Evolutionary conservation across 2,797 vertebrate genomes (phyloP).

Genomic region (Phrynocephalus guinanensis): DNA sequence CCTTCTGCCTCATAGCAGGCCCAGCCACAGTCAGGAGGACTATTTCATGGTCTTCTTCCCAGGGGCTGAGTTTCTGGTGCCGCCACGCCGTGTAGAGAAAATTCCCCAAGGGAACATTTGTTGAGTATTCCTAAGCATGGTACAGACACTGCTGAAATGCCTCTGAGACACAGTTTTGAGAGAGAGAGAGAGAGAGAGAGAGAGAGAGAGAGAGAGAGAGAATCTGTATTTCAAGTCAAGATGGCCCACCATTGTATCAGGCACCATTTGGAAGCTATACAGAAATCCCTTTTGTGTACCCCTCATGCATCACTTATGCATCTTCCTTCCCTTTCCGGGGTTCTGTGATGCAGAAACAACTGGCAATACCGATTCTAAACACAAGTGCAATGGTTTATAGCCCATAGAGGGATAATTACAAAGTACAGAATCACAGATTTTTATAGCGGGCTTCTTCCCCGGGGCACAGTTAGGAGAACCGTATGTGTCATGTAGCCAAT

Average conservation of each 20-base stretch:
- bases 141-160: background rate
- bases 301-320: conserved; percentile 19
- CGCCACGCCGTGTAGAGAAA: no score
- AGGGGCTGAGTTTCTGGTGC: no score
- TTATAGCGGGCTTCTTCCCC: conserved; percentile 82
- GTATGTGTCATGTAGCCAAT: conserved; percentile 96
- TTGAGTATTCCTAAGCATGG: background rate
- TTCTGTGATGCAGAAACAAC: conserved; percentile 69
- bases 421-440: conserved; percentile 87
- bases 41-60: no score
- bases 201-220: background rate
- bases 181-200: no score
- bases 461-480: conserved; percentile 92
- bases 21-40: no score
- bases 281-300: no score
- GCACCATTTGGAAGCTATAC: background rate
- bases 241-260: no score
- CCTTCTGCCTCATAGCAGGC: no score
- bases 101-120: background rate
- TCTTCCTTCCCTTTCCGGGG: conserved; percentile 52
- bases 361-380: conserved; percentile 85
- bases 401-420: conserved; percentile 93
- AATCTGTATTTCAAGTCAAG: background rate
- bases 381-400: conserved; percentile 85
- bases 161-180: background rate